Conservation (phyloP, 2,888 invertebrate species). For the Synanthedon myopaeformis region DNA sequence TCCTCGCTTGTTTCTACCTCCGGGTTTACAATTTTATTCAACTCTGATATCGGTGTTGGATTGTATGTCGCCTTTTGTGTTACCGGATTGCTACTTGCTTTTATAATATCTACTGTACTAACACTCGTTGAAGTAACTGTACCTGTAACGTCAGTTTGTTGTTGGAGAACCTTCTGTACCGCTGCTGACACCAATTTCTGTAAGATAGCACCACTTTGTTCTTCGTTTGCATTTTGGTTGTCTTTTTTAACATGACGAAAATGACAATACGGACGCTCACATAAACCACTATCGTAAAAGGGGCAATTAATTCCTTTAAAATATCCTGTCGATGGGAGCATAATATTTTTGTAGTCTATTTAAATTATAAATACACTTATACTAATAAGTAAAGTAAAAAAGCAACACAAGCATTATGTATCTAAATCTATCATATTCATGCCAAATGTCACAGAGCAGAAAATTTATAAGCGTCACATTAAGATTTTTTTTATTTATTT, state of each 20-base stretch:
- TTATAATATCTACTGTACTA: slow-evolving; percentile 14
- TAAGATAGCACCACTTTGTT: slow-evolving; percentile 62
- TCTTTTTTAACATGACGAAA: slow-evolving; percentile 88
- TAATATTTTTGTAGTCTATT: slow-evolving; percentile 37
- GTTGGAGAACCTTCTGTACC: slow-evolving; percentile 72
- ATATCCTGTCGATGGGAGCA: slow-evolving; percentile 92
- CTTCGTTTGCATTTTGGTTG: slow-evolving; percentile 47
- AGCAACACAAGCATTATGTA: no score
- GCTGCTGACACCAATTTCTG: slow-evolving; percentile 73
- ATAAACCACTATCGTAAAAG: slow-evolving; percentile 82
- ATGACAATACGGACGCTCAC: slow-evolving; percentile 93
- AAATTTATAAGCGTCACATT: not conserved
- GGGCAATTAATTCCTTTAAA: slow-evolving; percentile 90
- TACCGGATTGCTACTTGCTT: slow-evolving; percentile 30
- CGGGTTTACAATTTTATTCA: slow-evolving; percentile 53
- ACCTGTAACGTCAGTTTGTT: slow-evolving; percentile 44
- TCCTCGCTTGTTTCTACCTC: slow-evolving; percentile 40
- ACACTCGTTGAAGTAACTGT: slow-evolving; percentile 16
- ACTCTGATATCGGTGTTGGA: slow-evolving; percentile 75
- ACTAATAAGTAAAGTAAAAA: not conserved
- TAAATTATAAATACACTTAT: not conserved
- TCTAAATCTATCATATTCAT: no score
- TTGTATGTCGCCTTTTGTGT: slow-evolving; percentile 66
- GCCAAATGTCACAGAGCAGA: no score
- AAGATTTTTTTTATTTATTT: no score